phyloP scores from a whole-genome alignment of 2,113 vertebrate genomes.

The Morone chrysops region DNA sequence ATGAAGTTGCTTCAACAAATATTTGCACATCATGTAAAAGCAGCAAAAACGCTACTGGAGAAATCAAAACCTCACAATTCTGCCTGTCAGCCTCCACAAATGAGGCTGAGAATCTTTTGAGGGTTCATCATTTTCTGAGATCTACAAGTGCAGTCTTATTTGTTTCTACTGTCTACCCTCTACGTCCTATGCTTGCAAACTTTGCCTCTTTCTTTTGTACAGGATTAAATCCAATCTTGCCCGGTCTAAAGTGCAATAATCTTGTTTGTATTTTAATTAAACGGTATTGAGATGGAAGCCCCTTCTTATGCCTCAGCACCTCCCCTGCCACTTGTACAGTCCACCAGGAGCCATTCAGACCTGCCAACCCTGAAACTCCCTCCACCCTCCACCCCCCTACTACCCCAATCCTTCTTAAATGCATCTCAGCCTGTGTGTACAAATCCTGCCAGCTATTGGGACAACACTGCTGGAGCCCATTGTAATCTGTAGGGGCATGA shows the following conservation, averaged over 20 bases:
- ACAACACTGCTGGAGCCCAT: conserved; percentile 33
- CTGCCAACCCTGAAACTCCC: not conserved
- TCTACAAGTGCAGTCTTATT: not conserved
- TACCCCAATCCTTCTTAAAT: not conserved
- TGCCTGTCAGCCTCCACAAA: conserved; percentile 7
- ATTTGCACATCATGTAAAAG: not conserved
- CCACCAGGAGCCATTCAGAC: conserved; percentile 16
- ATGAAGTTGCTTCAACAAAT: conserved; percentile 1
- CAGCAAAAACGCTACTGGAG: not conserved
- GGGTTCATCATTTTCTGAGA: not conserved
- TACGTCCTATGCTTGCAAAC: conserved; percentile 10
- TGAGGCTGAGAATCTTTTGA: conserved; percentile 3
- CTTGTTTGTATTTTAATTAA: conserved; percentile 72
- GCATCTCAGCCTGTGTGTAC: conserved; percentile 43
- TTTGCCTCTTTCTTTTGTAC: conserved; percentile 20
- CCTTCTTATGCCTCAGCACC: conserved; percentile 22
- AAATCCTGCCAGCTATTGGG: conserved; percentile 49
- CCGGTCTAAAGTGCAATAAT: conserved; percentile 54
- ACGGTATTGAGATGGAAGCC: conserved; percentile 35
- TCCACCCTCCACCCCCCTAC: no score
- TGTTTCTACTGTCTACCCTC: not conserved
- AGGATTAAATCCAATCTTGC: conserved; percentile 50
- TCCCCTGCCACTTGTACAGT: conserved; percentile 13
- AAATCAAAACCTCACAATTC: conserved; percentile 7
- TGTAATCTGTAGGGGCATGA: conserved; percentile 45